These are phyloP conservation scores for Gerosis bhagava DNA, from an alignment of 2,888 invertebrate species.

Conservation along the genomic window DNA sequence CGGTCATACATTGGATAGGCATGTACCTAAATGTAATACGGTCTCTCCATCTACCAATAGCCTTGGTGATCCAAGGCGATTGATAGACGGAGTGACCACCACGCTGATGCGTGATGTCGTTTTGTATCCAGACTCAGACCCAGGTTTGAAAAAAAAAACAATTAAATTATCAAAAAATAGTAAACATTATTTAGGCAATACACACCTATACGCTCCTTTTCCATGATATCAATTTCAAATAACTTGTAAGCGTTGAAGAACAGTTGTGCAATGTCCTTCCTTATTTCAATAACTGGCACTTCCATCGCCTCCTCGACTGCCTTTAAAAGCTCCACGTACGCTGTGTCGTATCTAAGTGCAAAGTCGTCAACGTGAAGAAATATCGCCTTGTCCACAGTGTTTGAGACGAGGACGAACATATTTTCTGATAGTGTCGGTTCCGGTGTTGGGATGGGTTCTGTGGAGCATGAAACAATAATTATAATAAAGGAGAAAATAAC, in stretches of 20 bases:
- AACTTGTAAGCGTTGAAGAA: constrained; percentile 50
- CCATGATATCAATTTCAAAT: constrained; percentile 58
- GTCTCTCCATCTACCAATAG: no score
- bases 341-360: constrained; percentile 57
- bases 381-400: constrained; percentile 64
- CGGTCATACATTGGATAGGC: no score
- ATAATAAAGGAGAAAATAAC: no score
- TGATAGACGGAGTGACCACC: no score
- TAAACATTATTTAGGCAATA: no score
- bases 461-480: no score
- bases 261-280: constrained; percentile 54
- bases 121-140: no score
- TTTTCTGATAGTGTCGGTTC: constrained; percentile 57
- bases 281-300: constrained; percentile 60
- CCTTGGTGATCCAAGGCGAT: no score
- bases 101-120: no score
- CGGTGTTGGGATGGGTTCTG: constrained; percentile 60
- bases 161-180: no score
- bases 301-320: constrained; percentile 71
- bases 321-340: constrained; percentile 59
- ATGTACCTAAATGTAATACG: no score
- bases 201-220: constrained; percentile 60
- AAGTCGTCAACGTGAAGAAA: constrained; percentile 52
- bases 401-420: constrained; percentile 50
- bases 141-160: no score